Evolutionary conservation across 2,888 invertebrate species (phyloP).

Genomic region (Nesidiocoris tenuis): DNA sequence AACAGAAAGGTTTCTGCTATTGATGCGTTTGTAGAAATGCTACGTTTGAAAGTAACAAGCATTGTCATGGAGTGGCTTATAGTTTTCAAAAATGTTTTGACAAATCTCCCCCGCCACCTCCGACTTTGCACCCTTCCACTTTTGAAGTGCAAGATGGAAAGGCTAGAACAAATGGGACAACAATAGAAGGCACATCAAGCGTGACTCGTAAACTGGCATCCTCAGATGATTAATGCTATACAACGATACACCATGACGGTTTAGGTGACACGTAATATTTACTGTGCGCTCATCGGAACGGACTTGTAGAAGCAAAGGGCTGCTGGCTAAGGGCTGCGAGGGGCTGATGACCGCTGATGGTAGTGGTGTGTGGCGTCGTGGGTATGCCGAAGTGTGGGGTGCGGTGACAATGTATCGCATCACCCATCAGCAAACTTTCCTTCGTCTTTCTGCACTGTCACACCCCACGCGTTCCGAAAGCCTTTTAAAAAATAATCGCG

Average conservation of each 20-base stretch:
- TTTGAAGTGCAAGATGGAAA: slow-evolving; percentile 9
- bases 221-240: slow-evolving; percentile 27
- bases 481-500: slow-evolving; percentile 40
- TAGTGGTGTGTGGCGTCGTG: not conserved
- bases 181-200: slow-evolving; percentile 28
- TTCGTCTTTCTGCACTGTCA: not conserved
- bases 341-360: not conserved
- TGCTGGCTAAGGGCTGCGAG: not conserved
- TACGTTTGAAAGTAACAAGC: no score
- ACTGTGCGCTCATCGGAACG: slow-evolving; percentile 12
- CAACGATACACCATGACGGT: not conserved
- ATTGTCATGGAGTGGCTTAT: no score
- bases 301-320: not conserved
- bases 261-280: slow-evolving; percentile 41
- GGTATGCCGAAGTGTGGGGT: not conserved
- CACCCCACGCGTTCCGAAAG: slow-evolving; percentile 16
- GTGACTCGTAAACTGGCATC: slow-evolving; percentile 29
- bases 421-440: not conserved
- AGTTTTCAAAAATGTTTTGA: no score
- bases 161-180: slow-evolving; percentile 25
- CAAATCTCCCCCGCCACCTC: no score
- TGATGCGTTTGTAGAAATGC: no score
- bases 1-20: no score
- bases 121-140: no score
- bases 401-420: not conserved